Evolutionary conservation across 1,140 invertebrate species (phyloP), one percentile per base, ranked within the genome.

Genomic region (Leptestheria dahalacensis): DNA sequence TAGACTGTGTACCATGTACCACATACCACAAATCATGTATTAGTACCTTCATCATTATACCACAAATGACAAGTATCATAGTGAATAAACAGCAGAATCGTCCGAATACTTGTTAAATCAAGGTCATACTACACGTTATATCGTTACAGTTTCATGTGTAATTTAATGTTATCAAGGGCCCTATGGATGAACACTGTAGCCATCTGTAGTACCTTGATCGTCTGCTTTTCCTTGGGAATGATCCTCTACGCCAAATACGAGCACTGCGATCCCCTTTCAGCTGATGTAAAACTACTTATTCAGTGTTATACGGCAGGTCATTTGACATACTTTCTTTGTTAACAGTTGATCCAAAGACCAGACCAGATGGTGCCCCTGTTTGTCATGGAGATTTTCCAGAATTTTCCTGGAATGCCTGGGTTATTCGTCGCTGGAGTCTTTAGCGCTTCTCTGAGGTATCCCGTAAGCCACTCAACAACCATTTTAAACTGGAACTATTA

Each of bases 321-420:
- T 1, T 50, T 50, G 11, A 11, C 9, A 10, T 23, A 1, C 20
- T 15, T 25, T 24, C 4, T 29, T 29, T 20, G 53, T 12, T 0
- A 3, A 18, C 26, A 55, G 23, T 81, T 81, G 25, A 60, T 60
- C 3, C 25, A 20, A 3, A 60, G 41, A 28, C 23, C 78, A 11
- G 85, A 88, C 70, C 81, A 92, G 72, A 69, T 91, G n/a, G 73
- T 91, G 67, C 88, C 88, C 0, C 79, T 82, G 49, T 91, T 88
- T 67, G 86, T 91, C 3, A 86, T 91, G 72, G 81, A 86, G 61
- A 77, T 78, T 6, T 79, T 92, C 71, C 83, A 85, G 46, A 48
- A 64, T 18, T 63, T 62, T 21, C 64, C 60, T n/a, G 66, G 66
- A 11, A 25, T 66, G 3, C 61, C 64, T 15, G 66, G 66, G 1